Conservation (phyloP, 2,113 vertebrate species). For the Muntiacus reevesi region DNA sequence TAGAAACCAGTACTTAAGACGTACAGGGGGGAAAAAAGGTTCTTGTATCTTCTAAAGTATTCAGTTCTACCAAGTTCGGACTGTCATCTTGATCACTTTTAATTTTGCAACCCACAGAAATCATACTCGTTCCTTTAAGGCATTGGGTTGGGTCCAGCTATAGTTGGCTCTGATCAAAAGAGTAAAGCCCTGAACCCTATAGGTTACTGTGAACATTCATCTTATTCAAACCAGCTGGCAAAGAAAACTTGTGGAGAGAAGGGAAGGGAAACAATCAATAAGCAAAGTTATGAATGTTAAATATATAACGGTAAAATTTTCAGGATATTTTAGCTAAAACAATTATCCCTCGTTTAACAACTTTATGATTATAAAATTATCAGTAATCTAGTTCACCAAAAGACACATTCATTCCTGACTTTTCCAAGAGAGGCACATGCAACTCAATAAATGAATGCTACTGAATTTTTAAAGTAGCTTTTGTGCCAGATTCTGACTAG, state of each 20-base stretch:
- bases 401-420: conserved; percentile 11
- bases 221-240: neutral
- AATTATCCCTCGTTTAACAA: neutral
- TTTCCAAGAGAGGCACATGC: neutral
- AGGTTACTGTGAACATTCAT: neutral
- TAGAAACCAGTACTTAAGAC: neutral
- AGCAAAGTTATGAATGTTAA: neutral
- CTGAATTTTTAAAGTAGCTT: conserved; percentile 8
- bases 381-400: conserved; percentile 14
- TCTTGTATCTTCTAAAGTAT: neutral
- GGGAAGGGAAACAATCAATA: neutral
- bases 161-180: neutral
- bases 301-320: neutral
- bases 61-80: neutral
- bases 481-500: neutral
- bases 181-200: neutral
- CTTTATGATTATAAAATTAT: conserved; percentile 17
- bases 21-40: neutral
- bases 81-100: neutral
- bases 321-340: neutral
- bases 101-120: neutral
- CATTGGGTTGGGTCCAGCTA: neutral
- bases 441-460: conserved; percentile 36
- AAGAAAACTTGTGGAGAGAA: neutral
- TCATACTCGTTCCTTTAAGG: neutral